Evolutionary conservation across 2,113 vertebrate species (phyloP).

Genomic region (Oryzias woworae): DNA sequence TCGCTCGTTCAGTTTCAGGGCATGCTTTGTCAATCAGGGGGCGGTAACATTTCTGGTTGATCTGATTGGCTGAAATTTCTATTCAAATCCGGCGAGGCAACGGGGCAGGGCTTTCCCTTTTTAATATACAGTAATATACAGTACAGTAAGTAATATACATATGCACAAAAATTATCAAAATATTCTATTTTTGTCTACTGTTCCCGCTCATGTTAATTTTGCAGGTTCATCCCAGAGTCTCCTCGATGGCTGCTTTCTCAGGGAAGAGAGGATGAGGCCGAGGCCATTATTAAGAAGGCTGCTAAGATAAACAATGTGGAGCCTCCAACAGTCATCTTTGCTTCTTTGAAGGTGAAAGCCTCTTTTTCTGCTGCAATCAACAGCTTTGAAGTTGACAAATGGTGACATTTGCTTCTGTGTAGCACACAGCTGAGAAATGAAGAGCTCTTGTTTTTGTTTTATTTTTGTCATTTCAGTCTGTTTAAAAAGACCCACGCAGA

Average conservation of each 20-base stretch:
- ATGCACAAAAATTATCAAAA: no score
- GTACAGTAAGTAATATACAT: no score
- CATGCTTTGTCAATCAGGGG: no score
- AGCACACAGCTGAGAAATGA: not conserved
- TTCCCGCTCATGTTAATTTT: conserved; percentile 4
- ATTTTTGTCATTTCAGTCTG: no score
- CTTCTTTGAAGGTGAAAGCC: conserved; percentile 74
- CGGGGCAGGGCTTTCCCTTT: no score
- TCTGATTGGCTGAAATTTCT: no score
- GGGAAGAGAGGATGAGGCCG: conserved; percentile 84
- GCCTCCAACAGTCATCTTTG: conserved; percentile 81
- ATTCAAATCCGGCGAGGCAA: no score
- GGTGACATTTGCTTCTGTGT: not conserved
- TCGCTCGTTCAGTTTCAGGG: no score
- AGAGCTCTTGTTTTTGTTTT: no score
- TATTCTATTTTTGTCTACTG: not conserved
- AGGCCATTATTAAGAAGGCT: conserved; percentile 82
- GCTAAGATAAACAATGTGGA: conserved; percentile 80
- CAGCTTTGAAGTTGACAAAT: not conserved
- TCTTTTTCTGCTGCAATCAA: not conserved
- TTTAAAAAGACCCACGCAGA: no score
- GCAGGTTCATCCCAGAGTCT: conserved; percentile 91
- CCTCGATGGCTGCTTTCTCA: conserved; percentile 91
- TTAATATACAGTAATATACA: no score
- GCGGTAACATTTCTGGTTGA: no score